Conservation (phyloP, 2,113 vertebrate genomes). For the Coptodon bakossiorum region DNA sequence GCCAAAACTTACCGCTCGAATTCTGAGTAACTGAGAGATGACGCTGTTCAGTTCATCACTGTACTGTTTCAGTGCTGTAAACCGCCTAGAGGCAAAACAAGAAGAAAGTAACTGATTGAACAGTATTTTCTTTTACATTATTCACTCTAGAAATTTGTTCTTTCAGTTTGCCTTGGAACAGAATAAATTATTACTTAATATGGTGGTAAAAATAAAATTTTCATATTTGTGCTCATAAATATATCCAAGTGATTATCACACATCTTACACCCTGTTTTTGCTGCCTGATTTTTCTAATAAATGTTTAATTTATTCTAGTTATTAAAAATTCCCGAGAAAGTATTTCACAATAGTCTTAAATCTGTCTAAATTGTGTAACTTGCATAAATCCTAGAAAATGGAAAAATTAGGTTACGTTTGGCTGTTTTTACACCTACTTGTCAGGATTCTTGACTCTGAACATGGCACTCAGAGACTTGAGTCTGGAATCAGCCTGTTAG, state of each 20-base stretch:
- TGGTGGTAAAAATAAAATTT: background rate
- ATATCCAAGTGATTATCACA: background rate
- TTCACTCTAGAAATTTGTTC: background rate
- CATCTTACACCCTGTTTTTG: background rate
- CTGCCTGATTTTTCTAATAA: background rate
- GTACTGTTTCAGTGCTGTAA: conserved; percentile 88
- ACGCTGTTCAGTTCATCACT: conserved; percentile 86
- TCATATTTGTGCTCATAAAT: background rate
- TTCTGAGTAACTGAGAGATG: conserved; percentile 87
- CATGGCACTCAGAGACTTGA: conserved; percentile 92
- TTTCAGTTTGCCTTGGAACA: background rate
- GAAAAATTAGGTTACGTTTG: background rate
- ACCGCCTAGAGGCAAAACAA: conserved; percentile 76
- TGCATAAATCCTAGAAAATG: background rate
- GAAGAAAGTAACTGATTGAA: background rate
- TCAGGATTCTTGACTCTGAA: conserved; percentile 95
- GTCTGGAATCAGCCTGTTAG: conserved; percentile 86
- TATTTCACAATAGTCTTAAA: background rate
- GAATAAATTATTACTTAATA: background rate
- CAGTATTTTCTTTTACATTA: background rate
- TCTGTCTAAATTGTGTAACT: background rate
- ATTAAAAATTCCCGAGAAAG: background rate
- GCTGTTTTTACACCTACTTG: conserved; percentile 77
- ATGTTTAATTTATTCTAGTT: background rate
- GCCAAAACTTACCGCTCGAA: conserved; percentile 83